Evolutionary conservation across 2,888 invertebrate species (phyloP).

Genomic region (Drosophila conformis): DNA sequence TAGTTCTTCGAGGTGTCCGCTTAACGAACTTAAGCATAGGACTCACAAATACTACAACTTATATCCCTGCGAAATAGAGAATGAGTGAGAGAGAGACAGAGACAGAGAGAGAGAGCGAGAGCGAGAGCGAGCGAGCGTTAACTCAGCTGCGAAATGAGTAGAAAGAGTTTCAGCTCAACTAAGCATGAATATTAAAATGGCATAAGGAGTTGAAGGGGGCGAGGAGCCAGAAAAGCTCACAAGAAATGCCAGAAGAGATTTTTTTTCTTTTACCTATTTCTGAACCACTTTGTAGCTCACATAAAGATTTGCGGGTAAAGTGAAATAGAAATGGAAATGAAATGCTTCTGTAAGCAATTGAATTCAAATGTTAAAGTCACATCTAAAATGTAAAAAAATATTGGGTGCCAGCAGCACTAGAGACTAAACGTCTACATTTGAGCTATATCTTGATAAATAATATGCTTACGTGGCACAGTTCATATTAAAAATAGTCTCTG

Average conservation of each 20-base stretch:
- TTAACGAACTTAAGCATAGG: constrained; percentile 48
- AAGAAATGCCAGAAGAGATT: constrained; percentile 4
- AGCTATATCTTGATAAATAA: constrained; percentile 11
- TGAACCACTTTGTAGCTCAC: constrained; percentile 12
- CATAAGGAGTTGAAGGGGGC: not conserved
- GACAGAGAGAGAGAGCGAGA: too few relatives aligned
- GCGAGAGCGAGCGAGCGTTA: not conserved
- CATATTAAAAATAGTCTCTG: not conserved
- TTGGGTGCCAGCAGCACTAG: not conserved
- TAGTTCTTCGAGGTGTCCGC: constrained; percentile 36
- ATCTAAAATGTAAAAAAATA: not conserved
- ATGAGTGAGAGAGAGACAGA: not conserved
- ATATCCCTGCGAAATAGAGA: not conserved
- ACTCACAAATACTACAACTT: constrained; percentile 28
- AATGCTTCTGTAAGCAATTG: constrained; percentile 2
- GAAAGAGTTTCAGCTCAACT: constrained; percentile 49
- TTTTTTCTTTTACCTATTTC: constrained; percentile 3
- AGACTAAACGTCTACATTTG: not conserved
- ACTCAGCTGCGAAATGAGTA: constrained; percentile 37
- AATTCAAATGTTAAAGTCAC: not conserved
- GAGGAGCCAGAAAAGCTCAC: not conserved
- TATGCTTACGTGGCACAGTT: constrained; percentile 3
- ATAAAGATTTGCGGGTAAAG: constrained; percentile 2
- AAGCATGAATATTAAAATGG: constrained; percentile 56
- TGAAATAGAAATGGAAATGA: constrained; percentile 10